Evolutionary conservation across 2,797 vertebrate genomes (phyloP).

Genomic region (Argentina silus): DNA sequence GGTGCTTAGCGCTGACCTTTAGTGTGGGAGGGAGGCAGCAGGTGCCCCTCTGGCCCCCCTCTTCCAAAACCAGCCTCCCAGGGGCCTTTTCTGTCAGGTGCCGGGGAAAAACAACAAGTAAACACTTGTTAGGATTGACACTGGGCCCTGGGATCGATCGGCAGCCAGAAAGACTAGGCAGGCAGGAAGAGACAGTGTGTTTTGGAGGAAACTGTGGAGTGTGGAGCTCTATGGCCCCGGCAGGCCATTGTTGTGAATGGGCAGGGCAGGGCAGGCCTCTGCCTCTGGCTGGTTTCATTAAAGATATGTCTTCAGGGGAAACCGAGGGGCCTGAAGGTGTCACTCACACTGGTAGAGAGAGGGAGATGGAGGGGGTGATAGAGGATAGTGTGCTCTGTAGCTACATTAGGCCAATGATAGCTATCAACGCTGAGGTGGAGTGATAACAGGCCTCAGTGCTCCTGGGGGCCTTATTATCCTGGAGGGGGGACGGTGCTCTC

Average conservation of each 20-base stretch:
- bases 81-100: constrained; percentile 64
- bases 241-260: constrained; percentile 39
- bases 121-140: constrained; percentile 64
- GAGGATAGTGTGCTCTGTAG: constrained; percentile 24
- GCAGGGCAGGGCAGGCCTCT: constrained; percentile 17
- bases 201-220: constrained; percentile 31
- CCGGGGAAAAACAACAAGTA: constrained; percentile 64
- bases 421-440: constrained; percentile 43
- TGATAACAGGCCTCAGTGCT: constrained; percentile 35
- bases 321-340: constrained; percentile 12
- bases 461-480: constrained; percentile 39
- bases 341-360: constrained; percentile 20
- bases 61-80: constrained; percentile 47
- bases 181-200: constrained; percentile 19
- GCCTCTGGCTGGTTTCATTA: constrained; percentile 57
- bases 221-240: constrained; percentile 40
- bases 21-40: constrained; percentile 36
- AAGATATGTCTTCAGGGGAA: constrained; percentile 35
- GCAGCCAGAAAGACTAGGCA: constrained; percentile 44
- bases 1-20: constrained; percentile 45
- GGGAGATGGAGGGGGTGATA: background rate
- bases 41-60: constrained; percentile 37
- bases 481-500: background rate
- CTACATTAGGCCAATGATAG: constrained; percentile 53
- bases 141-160: constrained; percentile 57